phyloP scores from a whole-genome alignment of 2,113 vertebrate species.

The Albula goreensis region DNA sequence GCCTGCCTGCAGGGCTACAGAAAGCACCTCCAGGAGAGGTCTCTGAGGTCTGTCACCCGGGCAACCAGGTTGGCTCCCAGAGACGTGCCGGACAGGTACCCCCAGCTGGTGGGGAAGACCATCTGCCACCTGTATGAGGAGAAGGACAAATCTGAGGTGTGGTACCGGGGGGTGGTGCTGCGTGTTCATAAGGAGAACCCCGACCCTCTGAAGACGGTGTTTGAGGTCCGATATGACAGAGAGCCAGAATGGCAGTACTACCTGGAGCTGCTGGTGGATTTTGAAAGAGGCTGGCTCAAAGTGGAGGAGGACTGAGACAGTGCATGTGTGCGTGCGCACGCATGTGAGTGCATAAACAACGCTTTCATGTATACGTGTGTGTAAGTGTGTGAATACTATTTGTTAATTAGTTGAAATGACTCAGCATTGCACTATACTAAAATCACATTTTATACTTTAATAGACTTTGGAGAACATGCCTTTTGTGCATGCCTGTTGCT shows the following conservation, averaged over 20 bases:
- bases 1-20: conserved; percentile 27
- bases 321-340: neutral
- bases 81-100: conserved; percentile 55
- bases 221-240: conserved; percentile 76
- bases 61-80: conserved; percentile 33
- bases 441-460: too few species aligned
- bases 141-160: conserved; percentile 74
- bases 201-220: conserved; percentile 72
- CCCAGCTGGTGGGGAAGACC: conserved; percentile 75
- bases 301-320: conserved; percentile 61
- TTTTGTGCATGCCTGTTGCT: too few species aligned
- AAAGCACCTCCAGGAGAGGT: conserved; percentile 58
- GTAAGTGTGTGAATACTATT: too few species aligned
- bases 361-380: too few species aligned
- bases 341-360: neutral
- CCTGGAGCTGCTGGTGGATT: conserved; percentile 74
- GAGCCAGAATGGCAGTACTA: conserved; percentile 79
- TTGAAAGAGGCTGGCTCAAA: conserved; percentile 73
- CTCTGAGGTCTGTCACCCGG: conserved; percentile 62
- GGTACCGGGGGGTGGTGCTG: conserved; percentile 73
- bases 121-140: conserved; percentile 80
- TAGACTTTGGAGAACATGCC: too few species aligned
- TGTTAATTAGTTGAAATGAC: too few species aligned
- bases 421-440: too few species aligned
- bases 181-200: conserved; percentile 59